Evolutionary conservation across 1,140 invertebrate species (phyloP).

Genomic region (Andrena cerasifolii): DNA sequence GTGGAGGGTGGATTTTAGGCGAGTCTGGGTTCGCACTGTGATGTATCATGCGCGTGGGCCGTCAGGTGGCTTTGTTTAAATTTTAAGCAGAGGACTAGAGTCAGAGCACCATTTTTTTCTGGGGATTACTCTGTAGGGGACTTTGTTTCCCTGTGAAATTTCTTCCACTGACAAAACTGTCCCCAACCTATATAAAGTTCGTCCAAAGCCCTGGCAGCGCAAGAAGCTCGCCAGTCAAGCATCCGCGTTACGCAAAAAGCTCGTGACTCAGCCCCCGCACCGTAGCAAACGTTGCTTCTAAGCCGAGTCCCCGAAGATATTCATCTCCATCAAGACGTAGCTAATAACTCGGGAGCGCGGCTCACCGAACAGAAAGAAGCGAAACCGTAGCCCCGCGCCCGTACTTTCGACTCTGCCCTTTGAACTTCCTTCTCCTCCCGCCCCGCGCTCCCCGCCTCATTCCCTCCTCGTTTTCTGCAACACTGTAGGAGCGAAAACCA

Average conservation of each 20-base stretch:
- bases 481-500: conserved; percentile 64
- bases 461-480: conserved; percentile 24
- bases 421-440: conserved; percentile 37
- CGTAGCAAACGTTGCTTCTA: conserved; percentile 30
- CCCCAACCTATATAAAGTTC: too few species aligned
- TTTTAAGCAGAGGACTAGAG: too few species aligned
- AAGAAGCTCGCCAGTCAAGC: conserved; percentile 9
- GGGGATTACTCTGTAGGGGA: too few species aligned
- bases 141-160: too few species aligned
- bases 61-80: too few species aligned
- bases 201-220: background rate
- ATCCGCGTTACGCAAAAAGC: background rate
- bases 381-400: background rate
- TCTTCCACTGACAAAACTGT: conserved; percentile 1
- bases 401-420: conserved; percentile 37
- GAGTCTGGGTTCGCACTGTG: too few species aligned
- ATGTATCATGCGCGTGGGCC: too few species aligned
- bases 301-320: conserved; percentile 29
- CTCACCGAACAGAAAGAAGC: conserved; percentile 42
- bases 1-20: too few species aligned
- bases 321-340: conserved; percentile 45
- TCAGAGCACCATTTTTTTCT: too few species aligned
- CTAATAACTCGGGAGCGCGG: conserved; percentile 35
- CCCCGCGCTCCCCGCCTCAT: too few species aligned
- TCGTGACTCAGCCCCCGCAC: conserved; percentile 9